phyloP scores from a whole-genome alignment of 2,888 invertebrate genomes.

The Macaria liturata region DNA sequence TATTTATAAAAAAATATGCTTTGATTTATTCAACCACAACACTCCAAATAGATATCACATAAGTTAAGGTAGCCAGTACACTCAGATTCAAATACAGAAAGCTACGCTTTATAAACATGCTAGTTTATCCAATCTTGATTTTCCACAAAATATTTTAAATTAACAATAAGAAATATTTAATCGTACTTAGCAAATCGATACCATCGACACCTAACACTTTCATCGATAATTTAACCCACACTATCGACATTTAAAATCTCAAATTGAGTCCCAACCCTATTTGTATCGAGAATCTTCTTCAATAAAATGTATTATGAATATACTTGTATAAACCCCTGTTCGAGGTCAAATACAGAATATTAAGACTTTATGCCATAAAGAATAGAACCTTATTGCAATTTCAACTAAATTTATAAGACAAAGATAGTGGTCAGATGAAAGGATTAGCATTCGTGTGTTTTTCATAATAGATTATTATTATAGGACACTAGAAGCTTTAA shows the following conservation, averaged over 20 bases:
- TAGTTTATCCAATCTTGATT: too few species aligned
- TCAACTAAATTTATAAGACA: slow-evolving; percentile 20
- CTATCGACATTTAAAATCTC: slow-evolving; percentile 5
- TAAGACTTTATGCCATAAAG: slow-evolving; percentile 25
- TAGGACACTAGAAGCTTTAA: background rate
- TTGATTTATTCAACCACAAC: too few species aligned
- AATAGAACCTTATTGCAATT: slow-evolving; percentile 25
- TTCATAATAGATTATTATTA: background rate
- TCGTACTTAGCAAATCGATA: too few species aligned
- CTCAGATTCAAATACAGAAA: too few species aligned
- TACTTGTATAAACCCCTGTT: slow-evolving; percentile 21
- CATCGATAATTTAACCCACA: too few species aligned
- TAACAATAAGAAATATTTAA: background rate
- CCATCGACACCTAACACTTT: too few species aligned
- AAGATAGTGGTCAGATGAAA: slow-evolving; percentile 12
- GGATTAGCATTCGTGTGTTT: slow-evolving; percentile 15
- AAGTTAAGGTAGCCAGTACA: too few species aligned
- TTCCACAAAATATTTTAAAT: too few species aligned
- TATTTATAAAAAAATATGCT: too few species aligned
- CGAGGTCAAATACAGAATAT: slow-evolving; percentile 17
- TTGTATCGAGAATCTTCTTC: background rate
- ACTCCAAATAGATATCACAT: too few species aligned
- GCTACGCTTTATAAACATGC: too few species aligned
- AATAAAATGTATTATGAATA: slow-evolving; percentile 27
- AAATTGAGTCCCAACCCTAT: slow-evolving; percentile 4